Conservation (phyloP, 2,113 vertebrate species). For the Nannospalax galili region DNA sequence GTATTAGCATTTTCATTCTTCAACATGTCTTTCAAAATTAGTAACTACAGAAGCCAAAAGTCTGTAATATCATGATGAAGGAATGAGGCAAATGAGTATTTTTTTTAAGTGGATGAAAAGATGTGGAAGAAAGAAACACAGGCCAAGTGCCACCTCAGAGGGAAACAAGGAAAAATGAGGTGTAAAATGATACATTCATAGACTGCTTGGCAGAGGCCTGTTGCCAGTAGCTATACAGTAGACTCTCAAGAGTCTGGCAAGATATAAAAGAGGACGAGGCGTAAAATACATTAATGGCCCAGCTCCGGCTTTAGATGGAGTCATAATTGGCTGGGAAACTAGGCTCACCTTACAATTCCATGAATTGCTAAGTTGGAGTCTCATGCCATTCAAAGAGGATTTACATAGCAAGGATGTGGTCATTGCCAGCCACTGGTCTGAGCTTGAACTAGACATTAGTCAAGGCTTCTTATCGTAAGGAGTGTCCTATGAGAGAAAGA, state of each 20-base stretch:
- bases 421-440: constrained; percentile 42
- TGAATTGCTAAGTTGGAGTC: constrained; percentile 68
- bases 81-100: constrained; percentile 49
- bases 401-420: constrained; percentile 54
- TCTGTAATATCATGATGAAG: constrained; percentile 22
- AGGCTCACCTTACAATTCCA: constrained; percentile 70
- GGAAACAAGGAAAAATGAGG: constrained; percentile 72
- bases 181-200: constrained; percentile 76
- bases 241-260: constrained; percentile 76
- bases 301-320: constrained; percentile 68
- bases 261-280: constrained; percentile 71
- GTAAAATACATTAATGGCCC: constrained; percentile 74
- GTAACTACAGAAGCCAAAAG: constrained; percentile 41
- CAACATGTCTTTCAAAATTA: constrained; percentile 37
- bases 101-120: constrained; percentile 68
- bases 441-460: constrained; percentile 33
- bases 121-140: constrained; percentile 63
- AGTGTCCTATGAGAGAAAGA: neutral
- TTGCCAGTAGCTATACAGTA: constrained; percentile 74
- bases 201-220: constrained; percentile 69
- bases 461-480: neutral
- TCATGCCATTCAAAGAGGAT: constrained; percentile 57
- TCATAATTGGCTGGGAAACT: constrained; percentile 77
- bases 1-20: constrained; percentile 39
- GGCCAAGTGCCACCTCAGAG: constrained; percentile 55